phyloP scores from a whole-genome alignment of 2,888 invertebrate genomes.

The Caenorhabditis angaria region DNA sequence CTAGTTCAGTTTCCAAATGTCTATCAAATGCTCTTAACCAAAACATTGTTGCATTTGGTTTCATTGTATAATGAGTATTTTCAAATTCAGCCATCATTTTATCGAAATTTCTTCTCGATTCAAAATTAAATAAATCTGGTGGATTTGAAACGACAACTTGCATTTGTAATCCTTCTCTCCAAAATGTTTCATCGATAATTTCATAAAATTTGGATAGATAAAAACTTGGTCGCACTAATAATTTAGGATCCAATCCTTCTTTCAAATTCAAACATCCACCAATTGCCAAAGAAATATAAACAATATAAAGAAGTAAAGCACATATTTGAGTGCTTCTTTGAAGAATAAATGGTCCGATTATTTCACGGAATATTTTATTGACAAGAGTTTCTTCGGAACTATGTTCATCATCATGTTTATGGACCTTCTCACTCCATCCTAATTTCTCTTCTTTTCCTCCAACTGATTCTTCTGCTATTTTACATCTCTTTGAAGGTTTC shows the following conservation, averaged over 20 bases:
- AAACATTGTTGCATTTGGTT: slow-evolving; percentile 70
- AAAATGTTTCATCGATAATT: slow-evolving; percentile 71
- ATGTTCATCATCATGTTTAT: slow-evolving; percentile 30
- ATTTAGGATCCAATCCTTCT: slow-evolving; percentile 64
- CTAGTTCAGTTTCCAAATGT: slow-evolving; percentile 56
- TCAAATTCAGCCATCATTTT: slow-evolving; percentile 60
- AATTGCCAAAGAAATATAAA: slow-evolving; percentile 63
- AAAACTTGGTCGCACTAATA: slow-evolving; percentile 63
- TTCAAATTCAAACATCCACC: slow-evolving; percentile 60
- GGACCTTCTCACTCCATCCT: slow-evolving; percentile 43
- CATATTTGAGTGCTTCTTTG: slow-evolving; percentile 58
- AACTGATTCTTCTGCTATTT: slow-evolving; percentile 23
- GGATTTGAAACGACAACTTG: slow-evolving; percentile 70
- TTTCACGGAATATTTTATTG: slow-evolving; percentile 67
- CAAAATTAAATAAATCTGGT: slow-evolving; percentile 63
- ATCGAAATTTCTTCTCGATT: slow-evolving; percentile 49
- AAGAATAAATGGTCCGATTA: slow-evolving; percentile 69
- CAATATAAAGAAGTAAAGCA: slow-evolving; percentile 50
- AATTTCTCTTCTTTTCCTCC: too few relatives aligned
- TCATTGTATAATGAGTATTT: slow-evolving; percentile 68
- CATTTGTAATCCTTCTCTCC: slow-evolving; percentile 72
- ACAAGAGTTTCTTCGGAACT: slow-evolving; percentile 66
- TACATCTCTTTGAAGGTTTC: slow-evolving; percentile 5
- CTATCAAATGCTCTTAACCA: slow-evolving; percentile 67
- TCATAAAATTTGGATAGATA: slow-evolving; percentile 68